A percentile compares a stretch with the other conserved stretches of the same genome.
These are phyloP conservation scores for Botia almorhae DNA, from an alignment of 2,797 vertebrate genomes.

Conservation along the genomic window DNA sequence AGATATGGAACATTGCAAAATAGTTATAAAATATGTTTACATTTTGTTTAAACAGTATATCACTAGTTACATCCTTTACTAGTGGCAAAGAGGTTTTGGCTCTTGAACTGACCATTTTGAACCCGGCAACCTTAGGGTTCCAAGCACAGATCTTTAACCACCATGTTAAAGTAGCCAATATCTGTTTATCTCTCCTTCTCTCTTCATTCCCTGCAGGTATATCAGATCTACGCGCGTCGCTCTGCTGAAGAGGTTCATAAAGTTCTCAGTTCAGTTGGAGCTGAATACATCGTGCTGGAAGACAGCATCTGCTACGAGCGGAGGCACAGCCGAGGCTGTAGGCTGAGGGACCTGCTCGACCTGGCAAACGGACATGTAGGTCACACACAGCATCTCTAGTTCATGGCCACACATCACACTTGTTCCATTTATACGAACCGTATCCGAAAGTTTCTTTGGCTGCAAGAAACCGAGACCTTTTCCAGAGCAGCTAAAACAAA, in stretches of 20 bases:
- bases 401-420: constrained; percentile 19
- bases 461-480: not conserved
- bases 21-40: not conserved
- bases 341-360: constrained; percentile 91
- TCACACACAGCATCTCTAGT: constrained; percentile 54
- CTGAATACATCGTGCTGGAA: constrained; percentile 91
- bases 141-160: not conserved
- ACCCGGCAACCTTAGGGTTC: not conserved
- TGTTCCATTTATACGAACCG: constrained; percentile 17
- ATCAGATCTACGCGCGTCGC: constrained; percentile 91
- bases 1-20: not conserved
- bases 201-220: constrained; percentile 79
- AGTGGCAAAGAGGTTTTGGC: not conserved
- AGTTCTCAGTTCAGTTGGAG: constrained; percentile 82
- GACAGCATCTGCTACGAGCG: constrained; percentile 96
- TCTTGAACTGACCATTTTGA: not conserved
- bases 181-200: constrained; percentile 21
- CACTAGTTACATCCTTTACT: not conserved
- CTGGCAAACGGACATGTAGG: constrained; percentile 92
- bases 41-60: not conserved
- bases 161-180: not conserved
- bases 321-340: constrained; percentile 88
- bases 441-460: constrained; percentile 7
- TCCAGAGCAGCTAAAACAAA: constrained; percentile 13
- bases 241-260: constrained; percentile 84